These are phyloP conservation scores for Coelopa frigida DNA, from an alignment of 1,140 invertebrate genomes.

Conservation along the genomic window DNA sequence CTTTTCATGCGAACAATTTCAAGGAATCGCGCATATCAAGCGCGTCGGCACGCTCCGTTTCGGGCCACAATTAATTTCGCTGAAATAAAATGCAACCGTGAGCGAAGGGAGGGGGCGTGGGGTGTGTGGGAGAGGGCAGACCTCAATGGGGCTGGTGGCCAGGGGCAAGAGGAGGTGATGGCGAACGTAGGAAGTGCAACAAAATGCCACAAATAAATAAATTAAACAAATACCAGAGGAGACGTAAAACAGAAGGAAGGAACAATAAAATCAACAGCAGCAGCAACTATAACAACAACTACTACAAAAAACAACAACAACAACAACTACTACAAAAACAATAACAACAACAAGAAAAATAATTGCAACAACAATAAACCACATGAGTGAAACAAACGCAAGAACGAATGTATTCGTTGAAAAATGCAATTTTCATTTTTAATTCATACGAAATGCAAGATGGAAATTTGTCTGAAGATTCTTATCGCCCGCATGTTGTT, in stretches of 20 bases:
- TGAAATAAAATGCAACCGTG: slow-evolving; percentile 3
- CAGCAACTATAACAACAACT: no score
- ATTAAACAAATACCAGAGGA: neutral
- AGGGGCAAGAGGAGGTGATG: neutral
- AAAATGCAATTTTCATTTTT: no score
- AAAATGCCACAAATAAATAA: no score
- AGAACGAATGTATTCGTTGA: no score
- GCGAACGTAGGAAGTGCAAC: no score
- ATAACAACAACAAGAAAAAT: slow-evolving; percentile 5
- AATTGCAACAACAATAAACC: neutral
- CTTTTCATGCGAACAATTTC: slow-evolving; percentile 45
- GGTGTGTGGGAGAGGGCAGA: neutral
- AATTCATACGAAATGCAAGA: no score
- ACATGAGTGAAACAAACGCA: no score
- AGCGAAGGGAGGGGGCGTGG: slow-evolving; percentile 5
- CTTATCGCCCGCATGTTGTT: no score
- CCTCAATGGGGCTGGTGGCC: neutral
- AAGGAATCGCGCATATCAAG: slow-evolving; percentile 46
- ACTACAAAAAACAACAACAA: slow-evolving; percentile 4
- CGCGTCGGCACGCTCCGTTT: slow-evolving; percentile 45
- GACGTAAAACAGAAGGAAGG: neutral
- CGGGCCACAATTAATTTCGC: slow-evolving; percentile 43
- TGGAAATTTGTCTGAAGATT: no score
- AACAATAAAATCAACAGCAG: neutral
- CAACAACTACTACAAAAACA: slow-evolving; percentile 2